Base-by-base conservation (phyloP, 2,888 invertebrate species). In the Drosophila borealis region DNA sequence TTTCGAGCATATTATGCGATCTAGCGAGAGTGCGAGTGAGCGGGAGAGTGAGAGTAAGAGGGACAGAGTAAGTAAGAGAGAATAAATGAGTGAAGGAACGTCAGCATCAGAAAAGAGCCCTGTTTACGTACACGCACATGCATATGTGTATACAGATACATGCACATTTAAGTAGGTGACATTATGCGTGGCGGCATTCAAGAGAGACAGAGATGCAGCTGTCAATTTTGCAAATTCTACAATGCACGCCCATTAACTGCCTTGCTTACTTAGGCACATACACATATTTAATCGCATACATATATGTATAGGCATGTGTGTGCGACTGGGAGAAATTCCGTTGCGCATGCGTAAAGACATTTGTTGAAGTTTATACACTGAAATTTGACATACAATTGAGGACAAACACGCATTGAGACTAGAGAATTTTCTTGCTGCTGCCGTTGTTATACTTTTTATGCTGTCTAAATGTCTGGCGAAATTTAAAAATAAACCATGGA, bases 401-500 rank as follows among this genome's bases (percentile, higher is more conserved):
- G 64, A 70, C 70, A 70, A 49, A 54, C 42, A 39, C 45, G 34
- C 37, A 37, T 19, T 44, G 34, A 62, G 25, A 8, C 37, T 45
- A 54, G 60, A 66, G 57, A 54, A 54, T 55, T 51, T 57, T 25
- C 44, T 45, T 55, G 34, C 41, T 55, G 54, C 54, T 56, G 36
- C 50, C 50, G 6, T 36, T 36, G 29, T 45, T 56, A 41, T 13
- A 29, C 19, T 37, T 48, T 53, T 65, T 60, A 66, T 69, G 66
- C 55, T 65, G 54, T 53, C 42, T 45, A 51, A 73, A 75, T 53
- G 59, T 64, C 67, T 76, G 76, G 73, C 70, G 63, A 61, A 68
- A 74, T 80, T 89, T 89, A 88, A 70, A 89, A 90, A 89, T 90
- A 89, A 89, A 85, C 82, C 77, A 90, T 89, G 89, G 90, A 89